Evolutionary conservation across 1,140 invertebrate species (phyloP).

Genomic region (Liolophura sinensis): DNA sequence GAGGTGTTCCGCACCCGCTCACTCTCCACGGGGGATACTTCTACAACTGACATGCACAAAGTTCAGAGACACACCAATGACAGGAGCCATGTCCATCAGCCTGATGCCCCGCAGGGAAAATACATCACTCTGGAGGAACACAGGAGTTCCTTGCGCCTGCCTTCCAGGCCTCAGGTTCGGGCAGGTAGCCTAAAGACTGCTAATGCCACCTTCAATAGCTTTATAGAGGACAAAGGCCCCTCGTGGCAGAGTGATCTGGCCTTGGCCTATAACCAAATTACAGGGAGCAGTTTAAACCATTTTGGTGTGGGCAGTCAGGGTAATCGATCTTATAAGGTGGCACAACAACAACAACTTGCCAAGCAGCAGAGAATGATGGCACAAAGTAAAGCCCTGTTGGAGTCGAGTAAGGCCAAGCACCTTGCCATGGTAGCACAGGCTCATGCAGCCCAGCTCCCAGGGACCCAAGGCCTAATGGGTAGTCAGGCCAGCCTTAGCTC

Average conservation of each 20-base stretch:
- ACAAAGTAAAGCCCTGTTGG: conserved; percentile 37
- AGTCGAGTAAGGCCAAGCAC: conserved; percentile 55
- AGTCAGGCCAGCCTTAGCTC: background rate
- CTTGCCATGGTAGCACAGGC: conserved; percentile 56
- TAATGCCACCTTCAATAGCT: conserved; percentile 49
- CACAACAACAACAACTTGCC: conserved; percentile 1
- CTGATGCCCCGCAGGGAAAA: no score
- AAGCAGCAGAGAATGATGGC: conserved; percentile 21
- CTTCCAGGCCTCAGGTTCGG: no score
- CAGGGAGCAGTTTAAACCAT: conserved; percentile 17
- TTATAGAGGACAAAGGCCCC: conserved; percentile 36
- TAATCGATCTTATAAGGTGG: background rate
- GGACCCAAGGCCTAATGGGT: background rate
- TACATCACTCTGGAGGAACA: no score
- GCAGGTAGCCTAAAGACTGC: conserved; percentile 32
- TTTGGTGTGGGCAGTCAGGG: background rate
- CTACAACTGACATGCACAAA: no score
- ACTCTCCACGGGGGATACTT: no score
- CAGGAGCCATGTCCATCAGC: no score
- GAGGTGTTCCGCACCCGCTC: no score
- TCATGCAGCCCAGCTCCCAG: conserved; percentile 39
- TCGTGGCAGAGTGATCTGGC: conserved; percentile 40
- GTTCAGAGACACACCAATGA: no score
- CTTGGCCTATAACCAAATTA: conserved; percentile 42
- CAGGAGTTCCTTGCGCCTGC: background rate